Conservation (phyloP, 2,888 invertebrate species). For the Blastobasis adustella region DNA sequence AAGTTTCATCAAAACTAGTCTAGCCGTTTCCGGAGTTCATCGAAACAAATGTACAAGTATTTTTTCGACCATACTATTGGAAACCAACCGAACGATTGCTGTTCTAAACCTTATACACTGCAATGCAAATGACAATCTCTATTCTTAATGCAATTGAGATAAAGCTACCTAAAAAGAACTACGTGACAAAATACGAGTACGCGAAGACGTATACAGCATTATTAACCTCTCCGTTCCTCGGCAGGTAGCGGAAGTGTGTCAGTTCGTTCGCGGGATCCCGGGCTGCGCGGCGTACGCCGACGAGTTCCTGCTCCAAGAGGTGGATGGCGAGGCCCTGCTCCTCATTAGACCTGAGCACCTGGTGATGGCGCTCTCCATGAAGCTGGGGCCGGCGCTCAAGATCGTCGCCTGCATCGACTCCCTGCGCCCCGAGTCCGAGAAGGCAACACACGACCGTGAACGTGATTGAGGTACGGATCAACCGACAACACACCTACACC, state of each 20-base stretch:
- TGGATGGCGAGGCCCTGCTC: constrained; percentile 95
- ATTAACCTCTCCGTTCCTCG: not conserved
- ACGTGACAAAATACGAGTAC: no score
- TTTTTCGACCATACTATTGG: no score
- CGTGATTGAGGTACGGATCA: constrained; percentile 29
- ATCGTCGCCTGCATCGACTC: constrained; percentile 94
- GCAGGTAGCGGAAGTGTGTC: constrained; percentile 90
- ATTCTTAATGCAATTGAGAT: no score
- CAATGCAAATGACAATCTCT: no score
- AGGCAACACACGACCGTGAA: constrained; percentile 39
- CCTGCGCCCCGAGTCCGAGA: constrained; percentile 79
- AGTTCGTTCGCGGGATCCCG: constrained; percentile 90
- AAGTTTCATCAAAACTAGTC: no score
- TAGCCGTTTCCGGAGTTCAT: no score
- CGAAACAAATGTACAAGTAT: no score
- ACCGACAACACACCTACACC: not conserved
- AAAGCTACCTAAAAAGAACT: no score
- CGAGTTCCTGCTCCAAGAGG: constrained; percentile 95
- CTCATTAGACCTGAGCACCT: constrained; percentile 95
- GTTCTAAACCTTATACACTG: no score
- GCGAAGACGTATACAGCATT: no score
- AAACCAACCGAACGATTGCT: no score
- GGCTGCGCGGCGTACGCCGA: constrained; percentile 95
- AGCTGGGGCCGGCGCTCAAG: constrained; percentile 95
- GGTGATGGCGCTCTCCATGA: constrained; percentile 95